Evolutionary conservation across 2,797 vertebrate species (phyloP).

Genomic region (Toxotes lorentzi): DNA sequence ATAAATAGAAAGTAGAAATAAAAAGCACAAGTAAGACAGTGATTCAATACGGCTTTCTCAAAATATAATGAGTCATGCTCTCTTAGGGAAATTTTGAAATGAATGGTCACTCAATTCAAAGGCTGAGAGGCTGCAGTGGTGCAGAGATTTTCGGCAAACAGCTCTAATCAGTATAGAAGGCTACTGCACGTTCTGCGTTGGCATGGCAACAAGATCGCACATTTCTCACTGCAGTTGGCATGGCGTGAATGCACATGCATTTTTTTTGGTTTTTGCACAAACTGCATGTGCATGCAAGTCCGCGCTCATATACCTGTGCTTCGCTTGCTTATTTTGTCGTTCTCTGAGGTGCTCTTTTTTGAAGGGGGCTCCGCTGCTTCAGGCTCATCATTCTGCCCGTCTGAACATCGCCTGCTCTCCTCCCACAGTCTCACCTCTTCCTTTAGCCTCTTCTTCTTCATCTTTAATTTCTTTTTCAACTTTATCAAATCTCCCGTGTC

Average conservation of each 20-base stretch:
- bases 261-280: not conserved
- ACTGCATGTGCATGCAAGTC: not conserved
- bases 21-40: not conserved
- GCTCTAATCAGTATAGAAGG: not conserved
- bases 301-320: constrained; percentile 66
- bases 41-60: constrained; percentile 12
- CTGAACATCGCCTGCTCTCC: constrained; percentile 62
- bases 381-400: constrained; percentile 21
- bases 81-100: not conserved
- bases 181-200: not conserved
- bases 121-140: constrained; percentile 3
- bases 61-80: constrained; percentile 8
- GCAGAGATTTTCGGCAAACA: constrained; percentile 4
- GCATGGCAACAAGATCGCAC: constrained; percentile 29
- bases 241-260: not conserved
- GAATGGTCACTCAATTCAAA: constrained; percentile 14
- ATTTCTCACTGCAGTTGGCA: not conserved
- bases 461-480: constrained; percentile 76
- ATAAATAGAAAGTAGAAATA: not conserved
- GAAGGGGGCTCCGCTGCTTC: constrained; percentile 45
- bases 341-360: constrained; percentile 45
- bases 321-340: constrained; percentile 42
- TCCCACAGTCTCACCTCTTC: constrained; percentile 61
- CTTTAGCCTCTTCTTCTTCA: constrained; percentile 79
- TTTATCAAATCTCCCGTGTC: constrained; percentile 32